A percentile compares a stretch with the other conserved stretches of the same genome.
Conservation (phyloP, 2,888 invertebrate genomes). For the Epinotia demarniana region DNA sequence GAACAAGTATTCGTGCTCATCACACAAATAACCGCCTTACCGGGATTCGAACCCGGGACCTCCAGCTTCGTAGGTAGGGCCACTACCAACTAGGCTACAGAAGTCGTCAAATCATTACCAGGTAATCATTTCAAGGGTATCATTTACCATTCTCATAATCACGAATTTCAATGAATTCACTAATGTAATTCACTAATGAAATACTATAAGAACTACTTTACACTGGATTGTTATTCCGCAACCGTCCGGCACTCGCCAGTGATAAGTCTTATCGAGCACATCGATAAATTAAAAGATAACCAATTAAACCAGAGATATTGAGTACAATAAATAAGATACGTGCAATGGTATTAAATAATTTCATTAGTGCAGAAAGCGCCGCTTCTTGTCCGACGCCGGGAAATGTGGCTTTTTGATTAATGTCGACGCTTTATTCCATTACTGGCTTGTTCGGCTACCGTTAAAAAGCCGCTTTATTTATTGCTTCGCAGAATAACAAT, state of each 20-base stretch:
- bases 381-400: slow-evolving; percentile 49
- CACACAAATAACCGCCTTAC: too few relatives aligned
- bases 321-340: slow-evolving; percentile 59
- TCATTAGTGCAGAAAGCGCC: slow-evolving; percentile 54
- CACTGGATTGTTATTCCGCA: slow-evolving; percentile 23
- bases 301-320: slow-evolving; percentile 64
- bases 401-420: slow-evolving; percentile 58
- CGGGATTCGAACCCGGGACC: too few relatives aligned
- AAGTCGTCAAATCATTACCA: too few relatives aligned
- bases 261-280: slow-evolving; percentile 51
- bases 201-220: slow-evolving; percentile 7
- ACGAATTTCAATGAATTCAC: not conserved
- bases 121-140: too few relatives aligned
- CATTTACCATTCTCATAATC: not conserved
- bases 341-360: slow-evolving; percentile 59
- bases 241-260: slow-evolving; percentile 28
- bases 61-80: too few relatives aligned
- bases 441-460: slow-evolving; percentile 47
- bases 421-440: slow-evolving; percentile 50
- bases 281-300: slow-evolving; percentile 61
- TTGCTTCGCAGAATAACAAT: slow-evolving; percentile 40
- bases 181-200: slow-evolving; percentile 9
- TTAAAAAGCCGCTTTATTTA: slow-evolving; percentile 49
- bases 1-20: too few relatives aligned
- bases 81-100: too few relatives aligned